phyloP scores from a whole-genome alignment of 2,797 vertebrate species.

The Arctocebus calabarensis region DNA sequence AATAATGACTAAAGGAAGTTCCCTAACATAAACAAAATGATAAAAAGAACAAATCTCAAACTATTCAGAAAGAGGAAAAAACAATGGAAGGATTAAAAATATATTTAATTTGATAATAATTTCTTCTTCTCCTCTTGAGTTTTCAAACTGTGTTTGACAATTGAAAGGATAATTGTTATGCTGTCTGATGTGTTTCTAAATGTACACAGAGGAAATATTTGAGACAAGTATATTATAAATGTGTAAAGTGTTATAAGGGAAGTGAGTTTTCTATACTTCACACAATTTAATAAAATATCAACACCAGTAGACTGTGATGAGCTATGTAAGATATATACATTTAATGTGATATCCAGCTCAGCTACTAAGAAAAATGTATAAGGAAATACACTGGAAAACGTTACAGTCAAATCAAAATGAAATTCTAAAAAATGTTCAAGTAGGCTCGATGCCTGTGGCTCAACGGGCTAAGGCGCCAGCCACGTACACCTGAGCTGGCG shows the following conservation, averaged over 20 bases:
- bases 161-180: neutral
- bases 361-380: neutral
- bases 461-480: too few relatives aligned
- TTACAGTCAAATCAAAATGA: neutral
- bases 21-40: neutral
- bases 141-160: conserved; percentile 19
- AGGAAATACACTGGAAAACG: neutral
- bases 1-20: neutral
- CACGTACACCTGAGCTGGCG: too few relatives aligned
- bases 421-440: neutral
- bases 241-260: neutral
- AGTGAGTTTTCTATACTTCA: neutral
- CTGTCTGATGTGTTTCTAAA: neutral
- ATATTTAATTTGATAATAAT: neutral
- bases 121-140: neutral
- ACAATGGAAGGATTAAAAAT: neutral
- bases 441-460: neutral
- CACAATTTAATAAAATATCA: neutral
- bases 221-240: neutral
- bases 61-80: neutral
- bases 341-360: neutral
- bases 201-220: neutral
- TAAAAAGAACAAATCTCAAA: neutral
- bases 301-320: neutral
- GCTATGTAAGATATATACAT: neutral